Evolutionary conservation across 2,797 vertebrate genomes (phyloP).

Genomic region (Scomberomorus guttatus): DNA sequence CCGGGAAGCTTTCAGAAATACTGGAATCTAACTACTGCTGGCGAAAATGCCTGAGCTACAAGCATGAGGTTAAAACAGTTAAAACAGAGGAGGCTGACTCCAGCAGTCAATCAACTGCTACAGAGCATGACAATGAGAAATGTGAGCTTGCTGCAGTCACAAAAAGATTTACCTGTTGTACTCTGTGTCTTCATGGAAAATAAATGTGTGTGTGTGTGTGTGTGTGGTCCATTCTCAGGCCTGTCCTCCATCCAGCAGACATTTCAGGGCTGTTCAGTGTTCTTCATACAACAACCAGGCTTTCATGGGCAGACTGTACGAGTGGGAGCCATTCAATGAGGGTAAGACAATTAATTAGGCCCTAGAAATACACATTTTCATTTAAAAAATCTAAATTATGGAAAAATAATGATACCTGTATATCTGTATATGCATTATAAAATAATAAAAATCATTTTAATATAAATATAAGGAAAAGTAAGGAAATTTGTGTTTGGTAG

Average conservation of each 20-base stretch:
- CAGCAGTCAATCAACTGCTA: constrained; percentile 29
- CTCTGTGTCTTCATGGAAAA: constrained; percentile 38
- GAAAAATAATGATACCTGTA: background rate
- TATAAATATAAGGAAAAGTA: too few species aligned
- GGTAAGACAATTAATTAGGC: constrained; percentile 83
- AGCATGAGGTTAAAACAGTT: constrained; percentile 33
- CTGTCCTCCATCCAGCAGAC: constrained; percentile 91
- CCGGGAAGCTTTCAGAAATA: constrained; percentile 56
- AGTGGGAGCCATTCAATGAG: constrained; percentile 97
- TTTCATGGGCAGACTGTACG: constrained; percentile 96
- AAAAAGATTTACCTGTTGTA: constrained; percentile 22
- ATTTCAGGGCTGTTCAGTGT: constrained; percentile 92
- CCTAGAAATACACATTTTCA: background rate
- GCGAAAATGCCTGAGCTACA: constrained; percentile 22
- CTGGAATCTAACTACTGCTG: constrained; percentile 45
- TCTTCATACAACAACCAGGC: constrained; percentile 94
- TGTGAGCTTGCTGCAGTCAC: constrained; percentile 22
- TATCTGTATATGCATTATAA: too few species aligned
- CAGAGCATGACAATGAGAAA: constrained; percentile 33
- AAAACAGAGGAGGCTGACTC: constrained; percentile 21
- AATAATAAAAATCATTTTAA: too few species aligned
- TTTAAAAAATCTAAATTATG: background rate
- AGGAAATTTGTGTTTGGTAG: too few species aligned
- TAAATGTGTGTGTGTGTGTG: constrained; percentile 47
- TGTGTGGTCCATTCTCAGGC: constrained; percentile 70